Conservation (phyloP, 1,140 invertebrate genomes). For the Bombus affinis region DNA sequence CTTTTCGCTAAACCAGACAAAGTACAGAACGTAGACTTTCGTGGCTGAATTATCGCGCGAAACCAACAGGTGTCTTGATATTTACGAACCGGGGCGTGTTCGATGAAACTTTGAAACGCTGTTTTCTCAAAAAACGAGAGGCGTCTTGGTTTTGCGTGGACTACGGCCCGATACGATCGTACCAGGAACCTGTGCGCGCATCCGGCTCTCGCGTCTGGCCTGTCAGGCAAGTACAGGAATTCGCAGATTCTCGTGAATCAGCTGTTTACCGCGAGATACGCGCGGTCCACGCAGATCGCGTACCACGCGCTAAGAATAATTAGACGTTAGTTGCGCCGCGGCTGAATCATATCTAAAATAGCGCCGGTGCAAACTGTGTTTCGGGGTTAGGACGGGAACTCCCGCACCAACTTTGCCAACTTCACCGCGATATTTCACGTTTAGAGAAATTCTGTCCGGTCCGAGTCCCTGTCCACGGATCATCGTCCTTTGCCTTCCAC, state of each 20-base stretch:
- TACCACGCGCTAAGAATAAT: conserved; percentile 64
- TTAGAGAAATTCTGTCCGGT: neutral
- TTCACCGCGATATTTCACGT: conserved; percentile 11
- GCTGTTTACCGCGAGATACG: conserved; percentile 44
- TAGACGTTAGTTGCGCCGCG: conserved; percentile 58
- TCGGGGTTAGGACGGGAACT: conserved; percentile 51
- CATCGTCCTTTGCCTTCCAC: neutral
- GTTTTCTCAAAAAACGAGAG: neutral
- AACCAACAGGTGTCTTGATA: too few species aligned
- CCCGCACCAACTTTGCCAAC: conserved; percentile 11
- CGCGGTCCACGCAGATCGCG: conserved; percentile 10
- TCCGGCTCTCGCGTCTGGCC: neutral
- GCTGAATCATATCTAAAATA: conserved; percentile 70
- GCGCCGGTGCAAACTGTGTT: conserved; percentile 51
- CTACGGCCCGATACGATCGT: too few species aligned
- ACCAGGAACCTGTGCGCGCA: too few species aligned
- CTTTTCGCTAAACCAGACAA: too few species aligned
- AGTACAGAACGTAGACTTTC: too few species aligned
- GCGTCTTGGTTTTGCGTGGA: too few species aligned
- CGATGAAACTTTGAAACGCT: neutral
- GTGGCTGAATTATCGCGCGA: too few species aligned
- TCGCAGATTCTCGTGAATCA: conserved; percentile 56
- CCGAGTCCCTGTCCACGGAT: too few species aligned
- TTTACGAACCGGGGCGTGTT: too few species aligned
- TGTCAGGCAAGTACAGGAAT: conserved; percentile 4